These are phyloP conservation scores for Ophioninae sp. DNA, from an alignment of 2,888 invertebrate species.

Conservation along the genomic window DNA sequence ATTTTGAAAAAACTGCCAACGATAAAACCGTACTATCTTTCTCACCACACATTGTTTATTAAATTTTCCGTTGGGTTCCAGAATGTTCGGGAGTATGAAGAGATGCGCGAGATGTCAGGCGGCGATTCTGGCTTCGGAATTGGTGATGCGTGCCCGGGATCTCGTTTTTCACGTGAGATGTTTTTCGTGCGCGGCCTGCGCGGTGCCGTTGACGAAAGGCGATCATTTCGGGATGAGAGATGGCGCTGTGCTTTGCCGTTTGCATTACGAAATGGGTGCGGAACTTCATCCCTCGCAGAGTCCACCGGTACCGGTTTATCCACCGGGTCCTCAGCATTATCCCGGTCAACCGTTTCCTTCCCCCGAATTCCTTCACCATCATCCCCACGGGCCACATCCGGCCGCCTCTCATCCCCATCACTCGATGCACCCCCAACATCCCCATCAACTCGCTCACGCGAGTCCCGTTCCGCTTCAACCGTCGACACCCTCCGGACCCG, in stretches of 20 bases:
- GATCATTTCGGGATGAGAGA: constrained; percentile 97
- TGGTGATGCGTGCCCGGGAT: constrained; percentile 97
- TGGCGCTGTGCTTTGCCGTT: constrained; percentile 93
- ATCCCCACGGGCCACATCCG: constrained; percentile 79
- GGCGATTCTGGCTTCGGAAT: constrained; percentile 93
- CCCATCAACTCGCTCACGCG: constrained; percentile 76
- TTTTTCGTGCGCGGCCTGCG: constrained; percentile 95
- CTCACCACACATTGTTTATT: no score
- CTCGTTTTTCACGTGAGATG: constrained; percentile 97
- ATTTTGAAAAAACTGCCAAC: no score
- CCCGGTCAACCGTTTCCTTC: constrained; percentile 84
- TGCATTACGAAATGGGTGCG: constrained; percentile 85
- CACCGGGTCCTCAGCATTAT: constrained; percentile 78
- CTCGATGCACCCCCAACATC: constrained; percentile 81
- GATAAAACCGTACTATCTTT: no score
- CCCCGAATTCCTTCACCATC: constrained; percentile 81
- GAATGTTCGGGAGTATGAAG: constrained; percentile 92
- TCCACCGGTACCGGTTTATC: constrained; percentile 79
- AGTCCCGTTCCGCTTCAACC: constrained; percentile 82
- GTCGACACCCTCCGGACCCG: constrained; percentile 83
- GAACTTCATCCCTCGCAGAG: constrained; percentile 79
- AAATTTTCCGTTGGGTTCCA: constrained; percentile 79
- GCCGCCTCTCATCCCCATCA: constrained; percentile 72
- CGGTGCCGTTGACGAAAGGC: constrained; percentile 93
- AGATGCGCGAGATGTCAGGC: constrained; percentile 95